A percentile compares a stretch with the other conserved stretches of the same genome.
phyloP scores from a whole-genome alignment of 2,113 vertebrate species.

The Excalfactoria chinensis region DNA sequence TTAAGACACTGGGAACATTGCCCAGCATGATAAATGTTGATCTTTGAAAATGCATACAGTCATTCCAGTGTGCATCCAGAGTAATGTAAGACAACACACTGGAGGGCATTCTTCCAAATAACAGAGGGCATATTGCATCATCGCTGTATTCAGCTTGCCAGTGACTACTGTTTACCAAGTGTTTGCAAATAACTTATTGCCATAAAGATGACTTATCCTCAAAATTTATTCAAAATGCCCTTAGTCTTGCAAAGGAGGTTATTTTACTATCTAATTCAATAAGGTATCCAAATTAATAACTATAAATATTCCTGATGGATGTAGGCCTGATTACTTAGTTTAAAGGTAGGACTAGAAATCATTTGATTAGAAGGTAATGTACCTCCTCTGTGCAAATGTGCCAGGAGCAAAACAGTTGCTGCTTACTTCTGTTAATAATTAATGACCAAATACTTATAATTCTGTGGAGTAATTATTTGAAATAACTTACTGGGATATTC shows the following conservation, averaged over 20 bases:
- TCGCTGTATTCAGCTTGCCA: not conserved
- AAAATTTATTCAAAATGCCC: not conserved
- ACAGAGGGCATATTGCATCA: not conserved
- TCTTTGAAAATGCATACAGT: constrained; percentile 31
- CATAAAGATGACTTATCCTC: not conserved
- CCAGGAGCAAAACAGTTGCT: not conserved
- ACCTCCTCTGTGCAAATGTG: fast-evolving
- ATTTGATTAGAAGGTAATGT: not conserved
- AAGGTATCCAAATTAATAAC: not conserved
- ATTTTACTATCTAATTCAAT: not conserved
- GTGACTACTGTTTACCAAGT: not conserved
- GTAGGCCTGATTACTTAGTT: not conserved
- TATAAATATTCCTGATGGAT: not conserved
- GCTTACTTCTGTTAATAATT: not conserved
- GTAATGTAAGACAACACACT: not conserved
- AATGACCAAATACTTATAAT: constrained; percentile 23
- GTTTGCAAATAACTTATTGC: not conserved
- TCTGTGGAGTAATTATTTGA: too few species aligned
- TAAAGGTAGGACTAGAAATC: not conserved
- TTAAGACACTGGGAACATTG: constrained; percentile 19
- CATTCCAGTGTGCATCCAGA: constrained; percentile 5
- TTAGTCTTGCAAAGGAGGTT: not conserved
- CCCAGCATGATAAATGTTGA: constrained; percentile 54
- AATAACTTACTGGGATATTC: too few species aligned
- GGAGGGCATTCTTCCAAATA: not conserved